These are phyloP conservation scores for Okamejei kenojei DNA, from an alignment of 2,797 vertebrate species.

Conservation along the genomic window DNA sequence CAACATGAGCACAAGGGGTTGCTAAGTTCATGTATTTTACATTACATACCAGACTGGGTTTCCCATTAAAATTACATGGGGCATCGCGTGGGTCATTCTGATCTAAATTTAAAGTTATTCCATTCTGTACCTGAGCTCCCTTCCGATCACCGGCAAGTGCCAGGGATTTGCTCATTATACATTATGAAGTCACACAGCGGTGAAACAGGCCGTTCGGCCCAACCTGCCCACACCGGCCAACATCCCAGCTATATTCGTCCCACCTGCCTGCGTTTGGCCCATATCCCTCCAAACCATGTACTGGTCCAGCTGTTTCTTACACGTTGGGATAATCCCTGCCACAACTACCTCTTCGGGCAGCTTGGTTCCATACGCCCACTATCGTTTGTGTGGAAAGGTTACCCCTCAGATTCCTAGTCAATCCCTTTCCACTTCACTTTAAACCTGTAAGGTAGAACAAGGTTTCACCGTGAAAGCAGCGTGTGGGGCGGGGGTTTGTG, in stretches of 20 bases:
- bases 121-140: not conserved
- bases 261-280: too few relatives aligned
- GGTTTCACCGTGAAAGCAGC: not conserved
- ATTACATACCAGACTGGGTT: constrained; percentile 31
- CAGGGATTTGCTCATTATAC: constrained; percentile 27
- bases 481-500: not conserved
- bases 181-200: not conserved
- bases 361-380: too few relatives aligned
- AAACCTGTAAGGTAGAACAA: not conserved
- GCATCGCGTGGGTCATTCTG: constrained; percentile 16
- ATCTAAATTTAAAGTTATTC: constrained; percentile 35
- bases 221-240: too few relatives aligned
- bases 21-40: constrained; percentile 36
- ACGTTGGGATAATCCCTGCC: too few relatives aligned
- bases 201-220: too few relatives aligned
- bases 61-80: constrained; percentile 33
- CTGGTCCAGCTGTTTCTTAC: too few relatives aligned
- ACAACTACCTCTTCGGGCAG: too few relatives aligned
- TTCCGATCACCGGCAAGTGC: not conserved
- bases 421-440: too few relatives aligned
- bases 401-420: too few relatives aligned
- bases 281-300: too few relatives aligned
- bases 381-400: too few relatives aligned
- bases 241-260: too few relatives aligned
- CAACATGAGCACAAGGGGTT: not conserved